phyloP scores from a whole-genome alignment of 2,113 vertebrate species.

The Amazona guildingii region DNA sequence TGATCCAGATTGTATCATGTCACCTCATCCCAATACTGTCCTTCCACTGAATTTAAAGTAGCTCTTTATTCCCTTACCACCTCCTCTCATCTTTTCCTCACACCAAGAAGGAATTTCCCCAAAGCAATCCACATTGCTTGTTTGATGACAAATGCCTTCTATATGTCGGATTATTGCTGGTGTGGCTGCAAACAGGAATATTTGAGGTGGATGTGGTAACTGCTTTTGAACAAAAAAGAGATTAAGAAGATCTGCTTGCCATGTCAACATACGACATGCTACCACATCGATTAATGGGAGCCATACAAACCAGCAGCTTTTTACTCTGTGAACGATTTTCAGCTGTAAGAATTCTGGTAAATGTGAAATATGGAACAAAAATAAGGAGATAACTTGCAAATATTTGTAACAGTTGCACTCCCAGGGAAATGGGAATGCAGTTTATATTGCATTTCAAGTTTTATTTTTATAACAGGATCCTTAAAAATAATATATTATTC shows the following conservation, averaged over 20 bases:
- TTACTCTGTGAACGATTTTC: constrained; percentile 12
- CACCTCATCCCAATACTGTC: background rate
- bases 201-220: constrained; percentile 24
- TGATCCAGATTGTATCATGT: background rate
- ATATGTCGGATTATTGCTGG: background rate
- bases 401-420: background rate
- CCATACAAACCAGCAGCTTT: background rate
- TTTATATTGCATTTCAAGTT: background rate
- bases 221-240: constrained; percentile 17
- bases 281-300: background rate
- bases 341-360: background rate
- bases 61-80: background rate
- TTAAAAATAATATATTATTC: background rate
- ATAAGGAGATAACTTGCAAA: background rate
- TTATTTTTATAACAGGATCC: background rate
- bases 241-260: constrained; percentile 14
- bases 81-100: background rate
- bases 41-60: constrained; percentile 2
- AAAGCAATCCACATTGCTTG: background rate
- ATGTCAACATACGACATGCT: background rate
- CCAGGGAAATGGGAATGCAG: background rate
- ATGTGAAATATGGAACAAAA: constrained; percentile 14
- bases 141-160: constrained; percentile 30
- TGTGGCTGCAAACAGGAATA: background rate
- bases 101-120: background rate